Percentiles rank a stretch among this genome's conserved stretches.
These are phyloP conservation scores for Garrulus glandarius DNA, from an alignment of 2,797 vertebrate genomes.

Conservation along the genomic window DNA sequence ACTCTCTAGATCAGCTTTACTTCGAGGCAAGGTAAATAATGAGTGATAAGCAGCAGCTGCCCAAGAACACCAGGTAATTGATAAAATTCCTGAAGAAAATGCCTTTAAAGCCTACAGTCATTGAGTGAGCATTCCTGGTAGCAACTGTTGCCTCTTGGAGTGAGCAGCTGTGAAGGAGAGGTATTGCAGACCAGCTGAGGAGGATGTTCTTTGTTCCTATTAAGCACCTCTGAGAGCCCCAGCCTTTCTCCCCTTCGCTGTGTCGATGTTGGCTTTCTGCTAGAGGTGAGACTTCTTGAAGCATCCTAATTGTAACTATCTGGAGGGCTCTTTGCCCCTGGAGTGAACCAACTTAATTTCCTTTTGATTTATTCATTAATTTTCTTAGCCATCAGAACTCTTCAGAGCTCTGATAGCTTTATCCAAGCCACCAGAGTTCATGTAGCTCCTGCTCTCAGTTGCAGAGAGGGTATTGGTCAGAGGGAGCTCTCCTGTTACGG, in stretches of 20 bases:
- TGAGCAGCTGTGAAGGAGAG: not conserved
- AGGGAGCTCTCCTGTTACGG: fast-evolving
- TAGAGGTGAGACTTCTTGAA: not conserved
- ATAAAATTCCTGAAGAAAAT: not conserved
- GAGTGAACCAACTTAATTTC: not conserved
- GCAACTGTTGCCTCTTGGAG: not conserved
- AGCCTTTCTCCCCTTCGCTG: not conserved
- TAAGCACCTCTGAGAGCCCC: not conserved
- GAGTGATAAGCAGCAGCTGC: not conserved
- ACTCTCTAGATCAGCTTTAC: not conserved
- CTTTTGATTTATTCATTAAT: not conserved
- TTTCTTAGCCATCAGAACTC: not conserved
- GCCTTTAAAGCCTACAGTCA: fast-evolving
- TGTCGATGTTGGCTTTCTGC: fast-evolving
- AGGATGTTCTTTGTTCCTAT: not conserved
- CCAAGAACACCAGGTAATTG: not conserved
- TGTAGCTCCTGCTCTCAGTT: fast-evolving
- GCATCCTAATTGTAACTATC: not conserved
- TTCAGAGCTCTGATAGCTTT: fast-evolving
- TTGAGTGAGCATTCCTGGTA: not conserved
- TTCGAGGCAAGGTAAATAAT: not conserved
- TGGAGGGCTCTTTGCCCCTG: not conserved
- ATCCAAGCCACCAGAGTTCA: not conserved
- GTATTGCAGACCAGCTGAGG: not conserved
- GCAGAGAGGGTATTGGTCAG: not conserved